Evolutionary conservation across 1,140 invertebrate genomes (phyloP).

Genomic region (Hycleus cichorii): DNA sequence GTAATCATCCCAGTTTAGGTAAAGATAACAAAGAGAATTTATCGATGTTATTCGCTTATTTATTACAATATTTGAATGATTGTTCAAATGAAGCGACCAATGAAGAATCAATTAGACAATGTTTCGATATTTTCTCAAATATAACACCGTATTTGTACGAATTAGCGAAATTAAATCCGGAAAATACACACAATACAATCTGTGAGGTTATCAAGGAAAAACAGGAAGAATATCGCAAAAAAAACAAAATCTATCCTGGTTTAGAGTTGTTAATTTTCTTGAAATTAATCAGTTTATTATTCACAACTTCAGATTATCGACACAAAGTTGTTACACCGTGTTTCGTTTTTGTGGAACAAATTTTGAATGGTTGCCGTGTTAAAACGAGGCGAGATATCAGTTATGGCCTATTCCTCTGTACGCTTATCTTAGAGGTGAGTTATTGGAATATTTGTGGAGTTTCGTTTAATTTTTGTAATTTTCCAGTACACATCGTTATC

Average conservation of each 20-base stretch:
- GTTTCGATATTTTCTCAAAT: conserved; percentile 54
- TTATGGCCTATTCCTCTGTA: conserved; percentile 69
- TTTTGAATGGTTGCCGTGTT: conserved; percentile 58
- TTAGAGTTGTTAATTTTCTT: conserved; percentile 73
- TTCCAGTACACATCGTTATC: conserved; percentile 70
- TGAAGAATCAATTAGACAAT: conserved; percentile 44
- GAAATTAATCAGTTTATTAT: conserved; percentile 68
- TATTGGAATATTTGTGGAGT: too few relatives aligned
- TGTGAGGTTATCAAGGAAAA: conserved; percentile 68
- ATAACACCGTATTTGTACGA: conserved; percentile 65
- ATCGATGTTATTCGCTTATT: conserved; percentile 59
- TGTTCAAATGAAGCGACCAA: conserved; percentile 43
- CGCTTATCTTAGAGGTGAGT: conserved; percentile 64
- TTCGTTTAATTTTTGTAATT: conserved; percentile 2
- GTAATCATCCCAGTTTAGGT: conserved; percentile 69
- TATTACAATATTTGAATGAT: conserved; percentile 70
- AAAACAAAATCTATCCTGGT: conserved; percentile 54
- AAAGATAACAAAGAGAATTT: conserved; percentile 71
- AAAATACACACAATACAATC: conserved; percentile 56
- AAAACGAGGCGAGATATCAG: conserved; percentile 59
- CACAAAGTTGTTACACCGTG: conserved; percentile 81
- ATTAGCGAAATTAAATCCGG: conserved; percentile 61
- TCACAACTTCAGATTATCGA: conserved; percentile 80
- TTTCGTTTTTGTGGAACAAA: conserved; percentile 74
- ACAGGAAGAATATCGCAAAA: conserved; percentile 56